phyloP scores from a whole-genome alignment of 2,113 vertebrate genomes.

The Aramus guarauna region DNA sequence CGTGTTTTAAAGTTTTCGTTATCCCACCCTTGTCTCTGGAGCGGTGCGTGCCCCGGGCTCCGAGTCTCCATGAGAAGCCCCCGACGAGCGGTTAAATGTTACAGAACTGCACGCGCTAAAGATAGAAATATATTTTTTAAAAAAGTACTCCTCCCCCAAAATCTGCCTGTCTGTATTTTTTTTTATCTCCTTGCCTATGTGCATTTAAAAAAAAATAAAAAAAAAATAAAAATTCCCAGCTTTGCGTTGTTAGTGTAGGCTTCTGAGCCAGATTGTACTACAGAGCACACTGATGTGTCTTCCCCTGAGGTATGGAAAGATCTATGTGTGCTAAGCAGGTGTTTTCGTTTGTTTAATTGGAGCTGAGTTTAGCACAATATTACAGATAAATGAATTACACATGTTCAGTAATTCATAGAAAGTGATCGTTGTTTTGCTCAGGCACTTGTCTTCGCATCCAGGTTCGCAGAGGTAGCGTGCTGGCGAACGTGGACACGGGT shows the following conservation, averaged over 20 bases:
- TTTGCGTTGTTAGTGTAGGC: constrained; percentile 25
- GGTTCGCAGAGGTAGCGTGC: constrained; percentile 72
- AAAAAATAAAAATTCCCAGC: constrained; percentile 3
- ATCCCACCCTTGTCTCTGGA: not conserved
- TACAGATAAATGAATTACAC: constrained; percentile 74
- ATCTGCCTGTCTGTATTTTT: not conserved
- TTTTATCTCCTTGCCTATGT: not conserved
- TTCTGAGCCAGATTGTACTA: constrained; percentile 53
- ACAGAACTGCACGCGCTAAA: not conserved
- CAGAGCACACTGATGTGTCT: constrained; percentile 63
- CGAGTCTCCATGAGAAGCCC: not conserved
- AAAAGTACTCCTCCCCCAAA: not conserved
- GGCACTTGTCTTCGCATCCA: constrained; percentile 68
- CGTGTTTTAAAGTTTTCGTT: not conserved
- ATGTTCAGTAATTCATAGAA: constrained; percentile 82
- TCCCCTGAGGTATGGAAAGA: constrained; percentile 75
- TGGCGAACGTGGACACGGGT: constrained; percentile 58
- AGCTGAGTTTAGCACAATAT: constrained; percentile 75
- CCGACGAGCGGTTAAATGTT: not conserved
- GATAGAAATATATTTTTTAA: not conserved
- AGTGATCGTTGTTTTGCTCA: constrained; percentile 72
- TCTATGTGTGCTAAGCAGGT: constrained; percentile 75
- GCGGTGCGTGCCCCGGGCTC: not conserved
- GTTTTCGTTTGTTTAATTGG: constrained; percentile 80
- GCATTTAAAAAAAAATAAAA: not conserved